Base-by-base conservation (phyloP, 1,140 invertebrate species). In the Delia radicum region DNA sequence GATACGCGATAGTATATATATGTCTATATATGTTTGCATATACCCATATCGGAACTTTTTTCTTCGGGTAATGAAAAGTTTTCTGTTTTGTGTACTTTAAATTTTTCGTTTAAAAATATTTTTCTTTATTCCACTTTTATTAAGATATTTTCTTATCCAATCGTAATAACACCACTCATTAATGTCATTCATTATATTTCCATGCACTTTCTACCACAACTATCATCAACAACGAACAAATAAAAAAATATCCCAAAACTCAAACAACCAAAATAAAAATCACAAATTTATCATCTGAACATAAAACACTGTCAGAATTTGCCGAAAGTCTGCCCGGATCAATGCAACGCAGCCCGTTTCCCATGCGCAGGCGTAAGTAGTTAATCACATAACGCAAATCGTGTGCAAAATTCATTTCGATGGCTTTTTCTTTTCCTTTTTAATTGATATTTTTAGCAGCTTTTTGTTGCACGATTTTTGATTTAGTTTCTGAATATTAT, bases 291-390 rank as follows among this genome's bases (percentile, higher is more conserved):
- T 63, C 61, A 74, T 74, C n/a, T 24, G 8, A 37, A 42, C 7
- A 46, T 27, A 13, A 73, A 28, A 73, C 72, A 67, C 73, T 29
- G 21, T 48, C 82, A 94, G 93, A 95, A 90, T 94, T 94, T 85
- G 93, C 93, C 78, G 93, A 95, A 88, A 94, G 93, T 87, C 88
- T 95, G 85, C 93, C 93, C 74, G 90, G 92, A 82, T 92, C 93
- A 79, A 93, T 91, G 87, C 92, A 93, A 88, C 91, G 94, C 81
- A 94, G 93, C 87, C 93, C 93, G 76, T 94, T 95, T 87, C 92
- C 91, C 82, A 89, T 91, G 77, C 89, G 93, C 87, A 90, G 93
- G 90, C 90, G 94, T 95, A 90, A 94, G 92, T 92, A 85, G 62
- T 26, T 7, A 18, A 65, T n/a, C 29, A 13, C 27, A 63, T 37